A percentile compares a stretch with the other conserved stretches of the same genome.
These are phyloP conservation scores for Eurois occulta DNA, from an alignment of 2,888 invertebrate genomes.

Conservation along the genomic window DNA sequence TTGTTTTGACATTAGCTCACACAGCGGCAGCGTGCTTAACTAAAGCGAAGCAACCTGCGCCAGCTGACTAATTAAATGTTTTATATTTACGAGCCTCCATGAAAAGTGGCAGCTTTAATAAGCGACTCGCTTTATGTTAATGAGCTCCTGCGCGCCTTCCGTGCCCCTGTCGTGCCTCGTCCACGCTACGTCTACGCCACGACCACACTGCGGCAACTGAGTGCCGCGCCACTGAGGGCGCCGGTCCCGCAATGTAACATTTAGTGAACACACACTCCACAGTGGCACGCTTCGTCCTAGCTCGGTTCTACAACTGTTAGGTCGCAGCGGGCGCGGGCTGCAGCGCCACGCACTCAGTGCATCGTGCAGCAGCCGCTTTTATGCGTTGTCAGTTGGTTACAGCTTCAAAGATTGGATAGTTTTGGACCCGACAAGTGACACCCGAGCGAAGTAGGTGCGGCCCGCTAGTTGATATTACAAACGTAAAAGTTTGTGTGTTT, in stretches of 20 bases:
- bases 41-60: background rate
- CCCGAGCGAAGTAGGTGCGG: too few species aligned
- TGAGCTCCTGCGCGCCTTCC: background rate
- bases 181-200: background rate
- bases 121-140: background rate
- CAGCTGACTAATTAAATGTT: background rate
- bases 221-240: background rate
- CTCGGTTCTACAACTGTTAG: background rate
- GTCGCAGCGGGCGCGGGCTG: too few species aligned
- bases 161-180: background rate
- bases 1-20: background rate
- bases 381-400: too few species aligned
- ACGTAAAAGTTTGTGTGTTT: too few species aligned
- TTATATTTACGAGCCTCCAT: background rate
- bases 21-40: background rate
- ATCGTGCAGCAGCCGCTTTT: too few species aligned
- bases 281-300: background rate
- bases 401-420: too few species aligned
- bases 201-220: background rate
- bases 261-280: background rate
- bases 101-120: background rate
- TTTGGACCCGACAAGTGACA: too few species aligned
- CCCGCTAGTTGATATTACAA: too few species aligned
- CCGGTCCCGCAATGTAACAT: too few species aligned
- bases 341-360: too few species aligned